Conservation (phyloP, 2,888 invertebrate species). For the Drosophila anomalipes region DNA sequence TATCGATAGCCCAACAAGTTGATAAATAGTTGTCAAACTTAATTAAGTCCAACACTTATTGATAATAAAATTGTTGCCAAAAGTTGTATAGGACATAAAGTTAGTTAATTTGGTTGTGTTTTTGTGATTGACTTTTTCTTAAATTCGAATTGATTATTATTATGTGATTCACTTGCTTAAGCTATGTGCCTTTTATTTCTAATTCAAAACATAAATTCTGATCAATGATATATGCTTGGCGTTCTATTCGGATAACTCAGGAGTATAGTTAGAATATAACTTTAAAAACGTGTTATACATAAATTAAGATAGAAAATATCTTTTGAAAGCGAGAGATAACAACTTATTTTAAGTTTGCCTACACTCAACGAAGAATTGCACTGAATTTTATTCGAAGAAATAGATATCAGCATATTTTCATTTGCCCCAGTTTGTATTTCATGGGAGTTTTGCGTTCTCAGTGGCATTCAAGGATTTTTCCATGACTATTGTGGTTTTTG, state of each 20-base stretch:
- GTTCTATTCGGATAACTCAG: not conserved
- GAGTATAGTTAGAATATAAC: not conserved
- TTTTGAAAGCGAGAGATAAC: not conserved
- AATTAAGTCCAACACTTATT: not conserved
- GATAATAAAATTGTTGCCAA: not conserved
- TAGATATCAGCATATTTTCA: not conserved
- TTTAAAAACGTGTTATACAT: not conserved
- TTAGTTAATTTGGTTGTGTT: not conserved
- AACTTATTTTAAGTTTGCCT: not conserved
- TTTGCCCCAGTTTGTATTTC: not conserved
- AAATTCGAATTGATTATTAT: not conserved
- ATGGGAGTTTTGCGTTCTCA: not conserved
- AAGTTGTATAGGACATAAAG: not conserved
- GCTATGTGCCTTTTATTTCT: not conserved
- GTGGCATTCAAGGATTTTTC: constrained; percentile 6
- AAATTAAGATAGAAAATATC: not conserved
- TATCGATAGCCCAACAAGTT: not conserved
- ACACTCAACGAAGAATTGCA: not conserved
- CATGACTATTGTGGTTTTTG: constrained; percentile 6
- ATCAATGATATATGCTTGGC: not conserved
- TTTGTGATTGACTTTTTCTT: not conserved
- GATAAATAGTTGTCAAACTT: not conserved
- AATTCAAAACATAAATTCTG: not conserved
- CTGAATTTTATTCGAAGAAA: not conserved
- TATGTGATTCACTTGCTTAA: not conserved